Conservation (phyloP, 2,888 invertebrate genomes). For the Zaprionus obscuricornis region DNA sequence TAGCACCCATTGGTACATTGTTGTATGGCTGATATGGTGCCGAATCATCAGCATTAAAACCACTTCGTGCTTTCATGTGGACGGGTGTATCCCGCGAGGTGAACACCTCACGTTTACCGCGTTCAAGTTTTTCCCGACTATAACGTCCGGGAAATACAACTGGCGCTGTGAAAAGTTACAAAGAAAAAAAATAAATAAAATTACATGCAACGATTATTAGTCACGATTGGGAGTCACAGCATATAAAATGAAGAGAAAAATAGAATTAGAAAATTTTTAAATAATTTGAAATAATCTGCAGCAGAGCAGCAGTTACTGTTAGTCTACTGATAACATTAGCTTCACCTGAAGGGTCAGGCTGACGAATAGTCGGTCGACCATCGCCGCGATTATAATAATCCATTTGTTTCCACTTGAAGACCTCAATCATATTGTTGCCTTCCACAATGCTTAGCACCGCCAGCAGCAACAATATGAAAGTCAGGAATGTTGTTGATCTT, state of each 20-base stretch:
- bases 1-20: constrained; percentile 83
- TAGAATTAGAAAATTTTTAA: too few species aligned
- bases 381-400: constrained; percentile 77
- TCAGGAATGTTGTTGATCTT: too few species aligned
- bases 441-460: too few species aligned
- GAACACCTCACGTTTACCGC: constrained; percentile 41
- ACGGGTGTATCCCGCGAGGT: constrained; percentile 60
- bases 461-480: too few species aligned
- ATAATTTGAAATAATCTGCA: too few species aligned
- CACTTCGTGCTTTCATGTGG: constrained; percentile 19
- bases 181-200: not conserved
- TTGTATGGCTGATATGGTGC: constrained; percentile 80
- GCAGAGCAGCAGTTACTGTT: too few species aligned
- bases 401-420: too few species aligned
- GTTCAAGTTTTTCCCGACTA: not conserved
- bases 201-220: too few species aligned
- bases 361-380: constrained; percentile 2
- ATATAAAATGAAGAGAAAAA: too few species aligned
- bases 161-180: constrained; percentile 40
- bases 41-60: not conserved
- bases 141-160: constrained; percentile 47
- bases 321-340: not conserved
- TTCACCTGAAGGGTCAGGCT: constrained; percentile 50
- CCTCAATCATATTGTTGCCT: too few species aligned
- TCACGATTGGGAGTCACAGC: too few species aligned